phyloP scores from a whole-genome alignment of 2,113 vertebrate genomes.

The Varanus komodoensis region DNA sequence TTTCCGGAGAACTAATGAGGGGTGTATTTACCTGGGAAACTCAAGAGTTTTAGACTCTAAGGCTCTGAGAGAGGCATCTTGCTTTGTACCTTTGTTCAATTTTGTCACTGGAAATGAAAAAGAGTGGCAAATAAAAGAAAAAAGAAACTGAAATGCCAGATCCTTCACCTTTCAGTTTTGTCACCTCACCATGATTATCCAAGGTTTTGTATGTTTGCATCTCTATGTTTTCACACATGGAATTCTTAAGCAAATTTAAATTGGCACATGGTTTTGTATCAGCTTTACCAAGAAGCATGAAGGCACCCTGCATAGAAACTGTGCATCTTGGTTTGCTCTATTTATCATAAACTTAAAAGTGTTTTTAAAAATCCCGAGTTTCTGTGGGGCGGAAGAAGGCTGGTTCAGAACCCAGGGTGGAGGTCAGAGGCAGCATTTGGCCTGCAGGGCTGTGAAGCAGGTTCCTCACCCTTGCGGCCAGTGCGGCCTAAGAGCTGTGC shows the following conservation, averaged over 20 bases:
- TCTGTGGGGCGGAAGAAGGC: no score
- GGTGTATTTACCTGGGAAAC: neutral
- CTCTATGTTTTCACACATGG: neutral
- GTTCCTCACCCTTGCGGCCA: no score
- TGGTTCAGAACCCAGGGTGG: no score
- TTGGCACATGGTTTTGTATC: neutral
- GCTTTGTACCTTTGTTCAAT: neutral
- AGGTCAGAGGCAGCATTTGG: no score
- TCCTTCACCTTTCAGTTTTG: neutral
- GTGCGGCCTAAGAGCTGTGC: no score
- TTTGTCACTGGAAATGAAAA: neutral
- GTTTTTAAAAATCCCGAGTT: neutral
- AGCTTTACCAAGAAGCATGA: neutral
- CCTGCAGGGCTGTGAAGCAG: no score
- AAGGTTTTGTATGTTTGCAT: neutral
- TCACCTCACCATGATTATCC: neutral
- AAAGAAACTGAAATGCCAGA: neutral
- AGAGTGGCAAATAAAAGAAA: neutral
- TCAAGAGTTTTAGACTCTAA: neutral
- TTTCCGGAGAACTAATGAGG: conserved; percentile 10
- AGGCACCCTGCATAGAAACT: neutral
- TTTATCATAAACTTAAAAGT: neutral
- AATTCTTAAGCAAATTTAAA: neutral
- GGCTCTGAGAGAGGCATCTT: no score
- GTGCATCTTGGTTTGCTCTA: neutral